Evolutionary conservation across 2,113 vertebrate genomes (phyloP).

Genomic region (Nesoenas mayeri): DNA sequence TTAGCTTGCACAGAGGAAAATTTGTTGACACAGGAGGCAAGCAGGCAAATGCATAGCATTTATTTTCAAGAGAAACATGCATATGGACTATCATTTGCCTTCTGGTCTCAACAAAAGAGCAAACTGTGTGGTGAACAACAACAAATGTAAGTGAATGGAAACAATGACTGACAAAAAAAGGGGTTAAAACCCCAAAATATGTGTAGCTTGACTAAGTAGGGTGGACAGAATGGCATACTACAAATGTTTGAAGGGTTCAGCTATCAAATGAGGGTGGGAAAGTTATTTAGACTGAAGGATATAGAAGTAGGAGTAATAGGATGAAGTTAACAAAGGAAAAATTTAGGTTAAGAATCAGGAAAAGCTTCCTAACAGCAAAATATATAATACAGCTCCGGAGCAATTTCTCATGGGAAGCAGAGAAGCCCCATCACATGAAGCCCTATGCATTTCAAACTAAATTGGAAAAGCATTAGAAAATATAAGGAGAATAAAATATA

Average conservation of each 20-base stretch:
- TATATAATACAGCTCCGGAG: conserved; percentile 21
- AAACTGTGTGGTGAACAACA: neutral
- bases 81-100: neutral
- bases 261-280: conserved; percentile 5
- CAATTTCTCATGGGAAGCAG: conserved; percentile 17
- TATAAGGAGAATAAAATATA: conserved; percentile 19
- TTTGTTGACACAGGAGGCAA: neutral
- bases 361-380: conserved; percentile 55
- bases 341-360: conserved; percentile 44
- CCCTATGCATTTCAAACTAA: conserved; percentile 26
- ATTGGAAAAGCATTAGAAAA: conserved; percentile 47
- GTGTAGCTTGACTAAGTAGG: neutral
- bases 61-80: neutral
- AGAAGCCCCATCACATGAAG: neutral
- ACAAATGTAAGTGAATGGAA: neutral
- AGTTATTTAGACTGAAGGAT: conserved; percentile 26
- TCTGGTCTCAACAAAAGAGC: neutral
- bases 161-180: neutral
- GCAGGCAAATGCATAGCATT: neutral
- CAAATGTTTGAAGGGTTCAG: conserved; percentile 30
- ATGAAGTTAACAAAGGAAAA: conserved; percentile 53
- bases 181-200: neutral
- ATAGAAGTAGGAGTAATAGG: conserved; percentile 39
- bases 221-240: conserved; percentile 3
- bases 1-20: neutral